phyloP scores from a whole-genome alignment of 2,888 invertebrate genomes.

The Microplitis deprimator region DNA sequence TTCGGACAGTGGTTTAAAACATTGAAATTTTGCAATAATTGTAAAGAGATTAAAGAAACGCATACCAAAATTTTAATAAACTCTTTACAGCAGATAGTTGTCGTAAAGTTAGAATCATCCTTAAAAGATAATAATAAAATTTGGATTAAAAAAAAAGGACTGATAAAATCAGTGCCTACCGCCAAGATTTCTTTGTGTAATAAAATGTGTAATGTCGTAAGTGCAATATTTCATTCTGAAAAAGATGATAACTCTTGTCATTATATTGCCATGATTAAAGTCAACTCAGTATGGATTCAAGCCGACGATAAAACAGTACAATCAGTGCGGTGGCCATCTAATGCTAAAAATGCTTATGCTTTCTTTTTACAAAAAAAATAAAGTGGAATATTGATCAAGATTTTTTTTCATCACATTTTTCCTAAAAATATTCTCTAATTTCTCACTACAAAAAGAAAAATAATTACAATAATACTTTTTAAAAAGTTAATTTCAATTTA shows the following conservation, averaged over 20 bases:
- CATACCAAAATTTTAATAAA: background rate
- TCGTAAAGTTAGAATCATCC: conserved; percentile 6
- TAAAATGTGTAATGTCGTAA: conserved; percentile 21
- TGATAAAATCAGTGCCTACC: conserved; percentile 27
- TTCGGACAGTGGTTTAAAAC: conserved; percentile 13
- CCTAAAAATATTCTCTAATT: too few species aligned
- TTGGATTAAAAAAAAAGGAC: conserved; percentile 11
- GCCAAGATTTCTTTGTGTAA: conserved; percentile 3
- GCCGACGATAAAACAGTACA: conserved; percentile 17
- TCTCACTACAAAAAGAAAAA: too few species aligned
- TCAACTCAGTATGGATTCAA: conserved; percentile 16
- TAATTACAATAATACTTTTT: too few species aligned
- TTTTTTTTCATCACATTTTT: too few species aligned
- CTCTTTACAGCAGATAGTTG: background rate
- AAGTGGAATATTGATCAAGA: too few species aligned
- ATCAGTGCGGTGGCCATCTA: conserved; percentile 25
- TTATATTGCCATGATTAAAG: conserved; percentile 32
- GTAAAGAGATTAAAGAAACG: too few species aligned
- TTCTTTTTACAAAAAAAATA: conserved; percentile 1
- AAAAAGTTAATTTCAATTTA: too few species aligned
- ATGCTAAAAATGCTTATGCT: conserved; percentile 27
- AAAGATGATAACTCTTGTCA: conserved; percentile 3
- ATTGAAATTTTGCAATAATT: background rate
- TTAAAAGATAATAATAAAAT: background rate
- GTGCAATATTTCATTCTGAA: conserved; percentile 32